Conservation (phyloP, 2,797 vertebrate species). For the Trichosurus vulpecula region DNA sequence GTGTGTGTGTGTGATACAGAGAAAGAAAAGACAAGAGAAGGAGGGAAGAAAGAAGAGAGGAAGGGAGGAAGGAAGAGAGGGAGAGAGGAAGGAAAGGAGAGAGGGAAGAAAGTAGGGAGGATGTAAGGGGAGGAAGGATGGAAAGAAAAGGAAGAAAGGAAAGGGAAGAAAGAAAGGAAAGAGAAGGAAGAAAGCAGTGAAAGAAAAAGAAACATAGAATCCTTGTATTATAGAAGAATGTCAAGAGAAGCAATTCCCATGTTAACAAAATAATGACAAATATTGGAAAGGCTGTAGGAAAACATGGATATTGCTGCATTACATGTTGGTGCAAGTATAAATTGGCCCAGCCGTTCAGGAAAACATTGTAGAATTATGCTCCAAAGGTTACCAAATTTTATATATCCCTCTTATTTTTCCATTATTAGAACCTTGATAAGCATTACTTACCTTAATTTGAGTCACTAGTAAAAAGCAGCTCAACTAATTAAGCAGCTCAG, state of each 20-base stretch:
- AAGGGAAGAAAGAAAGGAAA: not conserved
- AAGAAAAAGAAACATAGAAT: not conserved
- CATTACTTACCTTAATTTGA: not conserved
- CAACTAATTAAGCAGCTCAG: not conserved
- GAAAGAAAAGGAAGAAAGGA: not conserved
- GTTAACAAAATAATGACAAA: not conserved
- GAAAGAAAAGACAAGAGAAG: not conserved
- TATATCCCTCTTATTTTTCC: not conserved
- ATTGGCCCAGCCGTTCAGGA: not conserved
- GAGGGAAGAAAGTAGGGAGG: not conserved
- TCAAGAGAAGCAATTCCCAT: not conserved
- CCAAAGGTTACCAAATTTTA: not conserved
- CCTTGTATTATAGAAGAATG: not conserved
- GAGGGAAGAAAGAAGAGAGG: too few species aligned
- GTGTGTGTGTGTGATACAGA: too few species aligned
- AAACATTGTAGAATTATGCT: not conserved
- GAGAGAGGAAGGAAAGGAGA: not conserved
- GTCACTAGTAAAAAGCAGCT: not conserved
- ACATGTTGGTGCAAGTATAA: not conserved
- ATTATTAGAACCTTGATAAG: not conserved
- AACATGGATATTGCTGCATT: not conserved
- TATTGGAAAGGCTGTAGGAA: not conserved
- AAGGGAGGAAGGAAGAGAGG: too few species aligned
- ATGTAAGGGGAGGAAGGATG: fast-evolving
- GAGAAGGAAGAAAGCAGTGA: not conserved